Percentiles rank a stretch among this genome's conserved stretches.
Evolutionary conservation across 2,113 vertebrate genomes (phyloP).

Genomic region (Labeo catla): DNA sequence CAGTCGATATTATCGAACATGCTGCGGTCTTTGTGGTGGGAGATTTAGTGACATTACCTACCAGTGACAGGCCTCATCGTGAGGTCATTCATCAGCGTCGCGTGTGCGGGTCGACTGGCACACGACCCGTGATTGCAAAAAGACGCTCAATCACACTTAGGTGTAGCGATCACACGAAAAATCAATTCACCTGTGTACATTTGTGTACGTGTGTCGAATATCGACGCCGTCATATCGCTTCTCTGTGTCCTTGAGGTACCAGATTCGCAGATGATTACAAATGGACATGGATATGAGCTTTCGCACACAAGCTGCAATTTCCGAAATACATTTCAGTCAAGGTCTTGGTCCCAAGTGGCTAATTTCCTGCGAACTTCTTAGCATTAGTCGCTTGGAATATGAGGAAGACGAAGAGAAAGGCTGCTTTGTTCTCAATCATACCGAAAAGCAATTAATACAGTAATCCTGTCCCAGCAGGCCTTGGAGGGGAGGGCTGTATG

Average conservation of each 20-base stretch:
- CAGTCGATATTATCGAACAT: conserved; percentile 52
- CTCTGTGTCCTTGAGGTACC: conserved; percentile 30
- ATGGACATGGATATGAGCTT: neutral
- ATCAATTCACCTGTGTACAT: conserved; percentile 44
- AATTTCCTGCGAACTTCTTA: conserved; percentile 39
- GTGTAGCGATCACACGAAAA: conserved; percentile 46
- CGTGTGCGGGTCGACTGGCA: conserved; percentile 41
- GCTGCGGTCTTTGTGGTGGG: conserved; percentile 26
- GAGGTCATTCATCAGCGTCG: conserved; percentile 64
- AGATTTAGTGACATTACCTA: conserved; percentile 59
- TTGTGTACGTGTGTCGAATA: conserved; percentile 15
- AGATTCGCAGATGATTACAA: neutral
- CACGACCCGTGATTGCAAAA: conserved; percentile 50
- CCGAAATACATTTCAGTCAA: conserved; percentile 28
- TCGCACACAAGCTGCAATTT: conserved; percentile 7
- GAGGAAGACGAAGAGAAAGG: conserved; percentile 41
- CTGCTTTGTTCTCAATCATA: conserved; percentile 54
- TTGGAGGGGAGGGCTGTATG: conserved; percentile 62
- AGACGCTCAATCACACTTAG: conserved; percentile 25
- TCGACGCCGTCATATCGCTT: neutral
- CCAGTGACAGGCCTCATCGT: conserved; percentile 50
- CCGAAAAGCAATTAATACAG: conserved; percentile 71
- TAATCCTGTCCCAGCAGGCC: conserved; percentile 64
- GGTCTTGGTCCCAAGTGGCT: conserved; percentile 25
- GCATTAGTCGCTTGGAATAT: conserved; percentile 18